Conservation (phyloP, 2,113 vertebrate genomes). For the Nibea albiflora region DNA sequence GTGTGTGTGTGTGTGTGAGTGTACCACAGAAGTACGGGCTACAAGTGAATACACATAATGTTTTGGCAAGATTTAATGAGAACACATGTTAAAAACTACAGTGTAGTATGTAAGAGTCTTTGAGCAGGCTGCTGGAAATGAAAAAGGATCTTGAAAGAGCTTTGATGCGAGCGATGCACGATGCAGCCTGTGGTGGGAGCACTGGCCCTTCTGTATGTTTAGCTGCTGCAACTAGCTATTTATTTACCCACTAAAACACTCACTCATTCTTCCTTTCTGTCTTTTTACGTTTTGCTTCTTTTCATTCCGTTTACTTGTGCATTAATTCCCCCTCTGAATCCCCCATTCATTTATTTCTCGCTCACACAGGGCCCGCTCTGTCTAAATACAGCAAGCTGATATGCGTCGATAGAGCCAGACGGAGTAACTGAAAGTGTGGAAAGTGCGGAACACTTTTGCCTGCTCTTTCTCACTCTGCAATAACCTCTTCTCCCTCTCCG, state of each 20-base stretch:
- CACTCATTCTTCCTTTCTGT: not conserved
- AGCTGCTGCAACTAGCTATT: conserved; percentile 33
- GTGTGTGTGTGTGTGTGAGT: conserved; percentile 9
- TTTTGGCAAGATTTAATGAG: conserved; percentile 30
- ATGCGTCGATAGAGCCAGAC: conserved; percentile 2
- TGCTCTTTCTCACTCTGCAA: conserved; percentile 22
- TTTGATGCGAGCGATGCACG: conserved; percentile 46
- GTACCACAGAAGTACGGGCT: conserved; percentile 6
- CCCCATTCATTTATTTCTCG: conserved; percentile 33
- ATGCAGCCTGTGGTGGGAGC: conserved; percentile 54
- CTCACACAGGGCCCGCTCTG: conserved; percentile 35
- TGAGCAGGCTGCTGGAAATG: conserved; percentile 22
- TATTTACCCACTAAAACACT: conserved; percentile 5
- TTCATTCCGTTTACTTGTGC: not conserved
- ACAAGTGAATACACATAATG: not conserved
- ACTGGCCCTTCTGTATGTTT: conserved; percentile 32
- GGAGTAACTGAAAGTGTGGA: conserved; percentile 36
- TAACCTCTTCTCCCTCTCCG: conserved; percentile 46
- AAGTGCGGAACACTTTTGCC: conserved; percentile 20
- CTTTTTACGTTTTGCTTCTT: not conserved
- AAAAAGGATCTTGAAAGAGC: conserved; percentile 32
- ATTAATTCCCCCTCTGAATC: not conserved
- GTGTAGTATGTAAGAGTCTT: not conserved
- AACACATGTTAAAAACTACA: conserved; percentile 14
- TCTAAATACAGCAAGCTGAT: conserved; percentile 55